phyloP scores from a whole-genome alignment of 2,797 vertebrate genomes.

The Podarcis siculus region DNA sequence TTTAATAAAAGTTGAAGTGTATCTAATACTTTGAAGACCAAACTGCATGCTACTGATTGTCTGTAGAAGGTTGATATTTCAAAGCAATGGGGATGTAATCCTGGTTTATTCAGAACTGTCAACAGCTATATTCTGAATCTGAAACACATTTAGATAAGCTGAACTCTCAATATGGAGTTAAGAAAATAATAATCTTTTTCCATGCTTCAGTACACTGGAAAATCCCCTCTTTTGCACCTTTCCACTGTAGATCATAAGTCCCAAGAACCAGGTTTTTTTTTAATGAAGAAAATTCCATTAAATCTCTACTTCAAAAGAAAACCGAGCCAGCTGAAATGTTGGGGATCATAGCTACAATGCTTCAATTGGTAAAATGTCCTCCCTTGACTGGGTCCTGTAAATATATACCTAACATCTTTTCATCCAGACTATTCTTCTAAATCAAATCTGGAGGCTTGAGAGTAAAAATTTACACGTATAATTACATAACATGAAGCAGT shows the following conservation, averaged over 20 bases:
- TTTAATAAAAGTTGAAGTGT: conserved; percentile 37
- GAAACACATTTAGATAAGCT: conserved; percentile 49
- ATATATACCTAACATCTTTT: conserved; percentile 55
- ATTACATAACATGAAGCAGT: conserved; percentile 78
- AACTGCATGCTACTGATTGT: conserved; percentile 50
- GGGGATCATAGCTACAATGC: conserved; percentile 73
- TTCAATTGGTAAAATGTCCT: conserved; percentile 65
- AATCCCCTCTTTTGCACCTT: conserved; percentile 60
- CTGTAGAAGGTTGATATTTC: conserved; percentile 51
- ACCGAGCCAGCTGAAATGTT: conserved; percentile 65
- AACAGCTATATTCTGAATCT: conserved; percentile 55
- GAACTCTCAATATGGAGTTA: conserved; percentile 45
- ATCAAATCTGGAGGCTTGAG: conserved; percentile 69
- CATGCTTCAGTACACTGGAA: conserved; percentile 49
- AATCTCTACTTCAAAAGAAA: conserved; percentile 62
- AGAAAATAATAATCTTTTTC: conserved; percentile 52
- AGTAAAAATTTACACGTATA: conserved; percentile 77
- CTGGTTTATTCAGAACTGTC: conserved; percentile 56
- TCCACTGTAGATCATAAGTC: conserved; percentile 52
- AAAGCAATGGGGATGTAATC: conserved; percentile 47
- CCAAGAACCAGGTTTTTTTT: conserved; percentile 53
- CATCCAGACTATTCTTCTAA: conserved; percentile 66
- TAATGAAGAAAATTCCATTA: conserved; percentile 59
- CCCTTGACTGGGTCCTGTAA: conserved; percentile 41
- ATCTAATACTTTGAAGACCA: conserved; percentile 57